A percentile compares a stretch with the other conserved stretches of the same genome.
Evolutionary conservation across 2,113 vertebrate species (phyloP).

Genomic region (Mormyrus lacerda): DNA sequence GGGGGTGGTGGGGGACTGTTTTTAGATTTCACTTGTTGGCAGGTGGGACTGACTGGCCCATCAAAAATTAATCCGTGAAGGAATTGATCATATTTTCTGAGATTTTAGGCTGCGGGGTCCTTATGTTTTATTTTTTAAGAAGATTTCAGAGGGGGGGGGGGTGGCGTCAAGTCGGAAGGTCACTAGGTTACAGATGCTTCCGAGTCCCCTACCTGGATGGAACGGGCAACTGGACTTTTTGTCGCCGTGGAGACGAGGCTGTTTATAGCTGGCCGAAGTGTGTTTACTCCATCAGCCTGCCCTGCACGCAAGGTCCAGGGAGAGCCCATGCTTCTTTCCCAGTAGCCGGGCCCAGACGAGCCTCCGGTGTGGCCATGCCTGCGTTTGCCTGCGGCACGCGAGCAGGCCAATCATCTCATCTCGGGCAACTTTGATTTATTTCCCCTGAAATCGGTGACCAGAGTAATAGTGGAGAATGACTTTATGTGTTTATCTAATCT

Average conservation of each 20-base stretch:
- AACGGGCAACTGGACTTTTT: neutral
- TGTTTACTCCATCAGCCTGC: neutral
- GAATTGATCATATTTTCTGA: neutral
- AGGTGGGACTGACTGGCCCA: neutral
- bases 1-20: neutral
- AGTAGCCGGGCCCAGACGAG: neutral
- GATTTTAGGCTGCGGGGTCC: neutral
- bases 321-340: neutral
- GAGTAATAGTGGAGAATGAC: conserved; percentile 81
- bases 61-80: neutral
- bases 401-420: conserved; percentile 58
- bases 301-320: neutral
- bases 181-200: neutral
- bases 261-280: neutral
- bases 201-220: neutral
- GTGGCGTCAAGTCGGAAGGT: neutral
- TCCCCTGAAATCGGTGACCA: conserved; percentile 80
- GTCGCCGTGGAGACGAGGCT: neutral
- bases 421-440: conserved; percentile 82
- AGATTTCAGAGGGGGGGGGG: neutral
- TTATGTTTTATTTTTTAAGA: neutral
- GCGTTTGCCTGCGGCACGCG: conserved; percentile 49
- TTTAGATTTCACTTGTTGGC: neutral
- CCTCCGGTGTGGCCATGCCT: neutral
- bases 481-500: conserved; percentile 89